phyloP scores from a whole-genome alignment of 2,797 vertebrate species.

The Neosalanx taihuensis region DNA sequence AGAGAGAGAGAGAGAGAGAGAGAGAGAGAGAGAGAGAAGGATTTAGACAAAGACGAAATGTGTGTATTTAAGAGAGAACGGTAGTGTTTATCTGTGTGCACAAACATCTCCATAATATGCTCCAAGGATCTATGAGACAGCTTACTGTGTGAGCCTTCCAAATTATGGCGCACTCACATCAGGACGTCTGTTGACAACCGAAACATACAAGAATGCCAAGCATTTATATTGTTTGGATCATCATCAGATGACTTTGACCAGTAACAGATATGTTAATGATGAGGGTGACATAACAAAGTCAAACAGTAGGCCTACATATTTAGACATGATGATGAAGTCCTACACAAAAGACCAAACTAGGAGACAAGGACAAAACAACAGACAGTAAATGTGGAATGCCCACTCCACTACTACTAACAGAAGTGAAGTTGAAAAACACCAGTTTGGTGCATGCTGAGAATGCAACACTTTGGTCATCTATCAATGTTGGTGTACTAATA shows the following conservation, averaged over 20 bases:
- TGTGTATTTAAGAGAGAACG: constrained; percentile 16
- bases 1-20: too few species aligned
- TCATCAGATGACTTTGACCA: not conserved
- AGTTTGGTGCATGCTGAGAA: not conserved
- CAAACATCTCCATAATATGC: constrained; percentile 19
- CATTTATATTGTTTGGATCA: not conserved
- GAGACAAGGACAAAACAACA: not conserved
- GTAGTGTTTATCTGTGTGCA: not conserved
- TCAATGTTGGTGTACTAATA: constrained; percentile 7
- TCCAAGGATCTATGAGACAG: constrained; percentile 17
- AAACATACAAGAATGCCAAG: not conserved
- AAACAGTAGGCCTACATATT: not conserved
- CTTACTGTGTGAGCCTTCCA: constrained; percentile 8
- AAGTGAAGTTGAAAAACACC: too few species aligned
- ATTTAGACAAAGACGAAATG: not conserved
- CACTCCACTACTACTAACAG: too few species aligned
- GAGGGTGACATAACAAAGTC: not conserved
- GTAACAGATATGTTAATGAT: not conserved
- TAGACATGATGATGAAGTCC: not conserved
- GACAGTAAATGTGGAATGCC: not conserved
- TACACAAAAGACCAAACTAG: not conserved
- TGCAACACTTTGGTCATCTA: constrained; percentile 4
- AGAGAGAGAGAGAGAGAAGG: too few species aligned
- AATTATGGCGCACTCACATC: constrained; percentile 15
- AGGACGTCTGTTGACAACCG: not conserved